Percentiles rank a stretch among this genome's conserved stretches.
phyloP scores from a whole-genome alignment of 2,888 invertebrate genomes.

The Corbicula japonica region DNA sequence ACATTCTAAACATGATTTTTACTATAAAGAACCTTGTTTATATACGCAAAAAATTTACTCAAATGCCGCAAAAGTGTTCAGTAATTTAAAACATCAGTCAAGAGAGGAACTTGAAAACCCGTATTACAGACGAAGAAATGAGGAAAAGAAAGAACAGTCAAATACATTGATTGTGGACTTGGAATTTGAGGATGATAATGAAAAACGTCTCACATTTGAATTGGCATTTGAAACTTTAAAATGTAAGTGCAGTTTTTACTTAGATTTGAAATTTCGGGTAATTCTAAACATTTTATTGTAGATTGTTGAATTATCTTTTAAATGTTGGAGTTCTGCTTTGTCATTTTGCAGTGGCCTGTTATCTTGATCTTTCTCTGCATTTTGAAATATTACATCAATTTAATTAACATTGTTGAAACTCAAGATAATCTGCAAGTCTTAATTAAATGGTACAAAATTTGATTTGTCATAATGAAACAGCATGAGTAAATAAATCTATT shows the following conservation, averaged over 20 bases:
- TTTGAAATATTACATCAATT: too few relatives aligned
- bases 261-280: not conserved
- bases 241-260: slow-evolving; percentile 81
- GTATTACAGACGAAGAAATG: slow-evolving; percentile 56
- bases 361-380: too few relatives aligned
- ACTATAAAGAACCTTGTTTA: slow-evolving; percentile 78
- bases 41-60: slow-evolving; percentile 80
- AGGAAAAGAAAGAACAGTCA: slow-evolving; percentile 38
- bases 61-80: slow-evolving; percentile 79
- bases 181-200: slow-evolving; percentile 78
- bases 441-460: too few relatives aligned
- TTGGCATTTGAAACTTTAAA: slow-evolving; percentile 83
- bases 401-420: too few relatives aligned
- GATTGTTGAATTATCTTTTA: not conserved
- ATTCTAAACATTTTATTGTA: not conserved
- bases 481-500: too few relatives aligned
- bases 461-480: too few relatives aligned
- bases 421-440: too few relatives aligned
- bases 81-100: slow-evolving; percentile 73
- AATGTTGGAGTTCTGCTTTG: not conserved
- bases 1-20: slow-evolving; percentile 71
- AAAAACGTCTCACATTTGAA: slow-evolving; percentile 81
- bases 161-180: slow-evolving; percentile 64
- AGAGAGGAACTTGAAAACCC: slow-evolving; percentile 69
- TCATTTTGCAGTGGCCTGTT: too few relatives aligned